Evolutionary conservation across 2,797 vertebrate genomes (phyloP), one percentile per base, ranked within the genome.

Genomic region (Holocentrus rufus): DNA sequence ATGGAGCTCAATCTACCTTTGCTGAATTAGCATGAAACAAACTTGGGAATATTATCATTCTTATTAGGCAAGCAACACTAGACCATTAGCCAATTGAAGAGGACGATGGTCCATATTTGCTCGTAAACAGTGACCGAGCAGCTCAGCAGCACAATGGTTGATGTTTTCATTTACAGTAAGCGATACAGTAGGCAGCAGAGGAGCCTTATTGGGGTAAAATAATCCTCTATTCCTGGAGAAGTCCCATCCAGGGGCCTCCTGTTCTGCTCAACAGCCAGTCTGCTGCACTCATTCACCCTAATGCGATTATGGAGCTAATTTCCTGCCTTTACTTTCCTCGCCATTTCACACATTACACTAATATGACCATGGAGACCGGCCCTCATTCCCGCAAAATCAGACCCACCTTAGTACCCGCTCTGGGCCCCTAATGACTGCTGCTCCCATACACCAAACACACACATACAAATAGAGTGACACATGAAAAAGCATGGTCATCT

Each of bases 251-350:
- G 77, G 61, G 76, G 90, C 92, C 93, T 96, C 93, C 94, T 94
- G 92, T 90, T 93, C 90, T 92, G 87, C 72, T 74, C 74, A 69
- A 66, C 85, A 91, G 90, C 82, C 92, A 92, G 92, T 92, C 91
- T 93, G 86, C 91, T 94, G 95, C 94, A 93, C 93, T 93, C 89
- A 85, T 94, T 95, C 94, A 92, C 84, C 85, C 94, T 97, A 96
- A 97, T 95, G 94, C 80, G 94, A 98, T 97, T 97, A 96, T 93
- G 92, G 88, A 95, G 94, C 94, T 96, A 94, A 96, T 96, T 98
- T 97, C 96, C 96, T 95, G 94, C 93, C 94, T 81, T 94, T 95
- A 92, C 92, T 95, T 95, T 95, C 94, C 92, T 92, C 89, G 84
- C 89, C 91, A 93, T 94, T 95, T 95, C 94, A 96, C 95, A 95